Evolutionary conservation across 2,113 vertebrate species (phyloP).

Genomic region (Delphinus delphis): DNA sequence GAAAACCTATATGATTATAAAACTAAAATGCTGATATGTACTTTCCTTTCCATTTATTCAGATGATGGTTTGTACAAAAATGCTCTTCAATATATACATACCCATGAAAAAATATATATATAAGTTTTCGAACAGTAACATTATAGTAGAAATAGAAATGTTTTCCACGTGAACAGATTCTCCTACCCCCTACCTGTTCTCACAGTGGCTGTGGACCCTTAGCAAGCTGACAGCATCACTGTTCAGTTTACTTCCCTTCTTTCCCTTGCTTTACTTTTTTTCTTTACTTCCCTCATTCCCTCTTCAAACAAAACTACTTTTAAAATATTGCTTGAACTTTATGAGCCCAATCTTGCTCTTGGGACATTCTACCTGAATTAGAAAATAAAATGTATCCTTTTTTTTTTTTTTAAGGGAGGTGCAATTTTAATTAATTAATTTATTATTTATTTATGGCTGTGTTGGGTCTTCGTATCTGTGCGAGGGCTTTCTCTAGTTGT

Average conservation of each 20-base stretch:
- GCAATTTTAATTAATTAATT: too few species aligned
- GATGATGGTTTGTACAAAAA: not conserved
- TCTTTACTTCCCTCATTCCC: not conserved
- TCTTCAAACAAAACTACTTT: slow-evolving; percentile 28
- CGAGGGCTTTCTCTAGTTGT: too few species aligned
- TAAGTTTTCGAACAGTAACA: not conserved
- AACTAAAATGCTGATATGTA: not conserved
- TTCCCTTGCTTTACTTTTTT: not conserved
- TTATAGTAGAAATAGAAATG: not conserved
- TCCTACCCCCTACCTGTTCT: not conserved
- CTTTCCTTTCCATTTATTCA: not conserved
- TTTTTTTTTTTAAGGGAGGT: not conserved
- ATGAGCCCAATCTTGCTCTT: slow-evolving; percentile 13
- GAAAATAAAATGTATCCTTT: slow-evolving; percentile 44
- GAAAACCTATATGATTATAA: not conserved
- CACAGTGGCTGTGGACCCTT: not conserved
- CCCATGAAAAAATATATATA: not conserved
- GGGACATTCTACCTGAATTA: slow-evolving; percentile 3
- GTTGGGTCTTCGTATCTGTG: too few species aligned
- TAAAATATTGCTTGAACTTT: slow-evolving; percentile 49
- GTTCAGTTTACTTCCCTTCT: not conserved
- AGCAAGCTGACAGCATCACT: not conserved
- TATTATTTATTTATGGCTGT: too few species aligned
- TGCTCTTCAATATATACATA: not conserved
- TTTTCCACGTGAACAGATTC: not conserved